Base-by-base conservation (phyloP, 1,140 invertebrate genomes). In the Sarcophaga bullata region DNA sequence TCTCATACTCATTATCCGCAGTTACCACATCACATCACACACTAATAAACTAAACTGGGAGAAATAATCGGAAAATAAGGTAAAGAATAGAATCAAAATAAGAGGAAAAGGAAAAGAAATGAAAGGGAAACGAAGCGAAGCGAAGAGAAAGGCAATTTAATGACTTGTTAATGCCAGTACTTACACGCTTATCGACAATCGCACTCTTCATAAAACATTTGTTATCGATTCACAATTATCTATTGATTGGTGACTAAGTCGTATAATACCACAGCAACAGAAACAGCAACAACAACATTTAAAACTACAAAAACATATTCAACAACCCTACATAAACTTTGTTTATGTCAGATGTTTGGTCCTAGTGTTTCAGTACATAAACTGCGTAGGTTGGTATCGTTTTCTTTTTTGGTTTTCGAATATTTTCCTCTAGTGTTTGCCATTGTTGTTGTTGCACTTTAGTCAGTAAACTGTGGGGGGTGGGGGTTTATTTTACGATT, bases 201-300 rank as follows among this genome's bases (percentile, higher is more conserved):
- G 62, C 17, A 68, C n/a, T 68, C 25, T 37, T 4, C 62, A 68
- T 68, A 68, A 6, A 68, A 19, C 17, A 68, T 17, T 37, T 68
- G 62, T 68, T 68, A 68, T 68, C 62, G 62, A 68, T 68, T n/a
- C 62, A 19, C 62, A 68, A 68, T 68, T 68, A 68, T 68, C 62
- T 68, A 68, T 68, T 68, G 62, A 68, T 68, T 68, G 17, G 17
- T 68, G 62, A 10, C 50, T 52, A 52, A 58, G 54, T 58, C 54
- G 54, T 7, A 58, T 13, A 58, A 58, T 17, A 17, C 17, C 62
- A 19, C 62, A 68, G n/a, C 8, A 9, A 68, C 17, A 68, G 19
- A 0, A 68, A 68, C 8, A 25, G 4, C 3, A 13, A 68, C 4
- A 25, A 68, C 4, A 68, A 68, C 17, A 68, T 6, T 58, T 25